Conservation (phyloP, 2,888 invertebrate genomes). For the Limnephilus lunatus region DNA sequence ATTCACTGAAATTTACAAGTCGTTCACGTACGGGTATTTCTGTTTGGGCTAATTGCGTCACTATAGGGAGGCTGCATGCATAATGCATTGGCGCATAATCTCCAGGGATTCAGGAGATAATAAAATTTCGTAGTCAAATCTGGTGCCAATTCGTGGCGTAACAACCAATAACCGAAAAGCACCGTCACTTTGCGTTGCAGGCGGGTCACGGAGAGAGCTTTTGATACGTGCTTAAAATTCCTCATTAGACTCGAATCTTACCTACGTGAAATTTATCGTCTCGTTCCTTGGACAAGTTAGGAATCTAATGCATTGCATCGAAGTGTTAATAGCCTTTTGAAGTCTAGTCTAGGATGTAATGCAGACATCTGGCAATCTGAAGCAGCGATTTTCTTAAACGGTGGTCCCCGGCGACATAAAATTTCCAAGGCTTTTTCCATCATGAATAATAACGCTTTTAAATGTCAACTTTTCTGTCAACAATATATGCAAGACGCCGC, state of each 20-base stretch:
- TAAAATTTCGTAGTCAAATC: neutral
- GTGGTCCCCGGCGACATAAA: neutral
- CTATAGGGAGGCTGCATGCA: neutral
- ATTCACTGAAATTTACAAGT: neutral
- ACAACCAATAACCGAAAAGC: neutral
- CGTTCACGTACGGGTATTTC: neutral
- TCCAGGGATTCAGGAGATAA: neutral
- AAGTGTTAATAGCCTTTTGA: neutral
- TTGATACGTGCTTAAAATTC: neutral
- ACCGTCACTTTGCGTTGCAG: neutral
- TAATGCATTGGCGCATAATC: neutral
- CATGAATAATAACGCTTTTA: neutral
- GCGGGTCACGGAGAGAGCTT: neutral
- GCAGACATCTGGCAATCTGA: neutral
- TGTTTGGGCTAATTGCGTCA: conserved; percentile 2
- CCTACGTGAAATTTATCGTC: neutral
- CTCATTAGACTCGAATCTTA: neutral
- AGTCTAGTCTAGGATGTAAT: neutral
- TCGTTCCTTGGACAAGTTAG: neutral
- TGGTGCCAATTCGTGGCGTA: neutral
- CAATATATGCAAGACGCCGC: neutral
- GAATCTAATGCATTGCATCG: neutral
- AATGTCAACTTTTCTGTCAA: neutral
- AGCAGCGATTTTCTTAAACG: neutral
- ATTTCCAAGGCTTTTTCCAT: neutral